Base-by-base conservation (phyloP, 2,113 vertebrate genomes). In the Gallinago undulata region DNA sequence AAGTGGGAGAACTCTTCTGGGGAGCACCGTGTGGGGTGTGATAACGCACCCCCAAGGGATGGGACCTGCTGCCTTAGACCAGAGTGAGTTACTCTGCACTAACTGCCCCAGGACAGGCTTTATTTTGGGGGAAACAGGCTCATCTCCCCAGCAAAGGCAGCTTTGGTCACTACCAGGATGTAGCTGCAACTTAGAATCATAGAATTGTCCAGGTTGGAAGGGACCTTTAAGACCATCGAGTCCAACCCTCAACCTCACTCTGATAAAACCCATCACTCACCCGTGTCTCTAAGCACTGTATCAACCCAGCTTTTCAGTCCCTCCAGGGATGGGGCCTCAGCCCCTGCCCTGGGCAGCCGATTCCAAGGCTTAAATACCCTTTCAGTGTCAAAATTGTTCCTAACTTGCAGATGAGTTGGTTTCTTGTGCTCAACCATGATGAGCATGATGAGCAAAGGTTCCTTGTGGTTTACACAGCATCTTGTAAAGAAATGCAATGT, bases 11-110 rank as follows among this genome's bases (percentile, higher is more conserved):
- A 47, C n/a, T 19, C 30, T 33, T 63, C 17, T 19, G 35, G 68
- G 67, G 45, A 93, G 59, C 45, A 18, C 27, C 23, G 2, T 1
- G 3, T 1, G 8, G 0, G 1, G 18, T 22, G 33, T 19, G 87
- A 33, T 1, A 25, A 27, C 18, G 17, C 39, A 13, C 2, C 3
- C 11, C 62, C 67, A 22, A 1, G 23, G 62, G 12, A 50, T 59
- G 88, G 68, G 37, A 88, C 43, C 66, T 93, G 81, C 69, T 74
- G 80, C 84, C 73, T 57, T 3, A 6, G 11, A 18, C 43, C 28
- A 64, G 14, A 78, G 23, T 24, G 41, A 2, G 50, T 50, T 28
- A 27, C 2, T 13, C 48, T 30, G 66, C 56, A 31, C n/a, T 22
- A 53, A 33, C 12, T 31, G 84, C 67, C 48, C 50, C 64, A 23